Evolutionary conservation across 2,888 invertebrate species (phyloP).

Genomic region (Agrotis clavis): DNA sequence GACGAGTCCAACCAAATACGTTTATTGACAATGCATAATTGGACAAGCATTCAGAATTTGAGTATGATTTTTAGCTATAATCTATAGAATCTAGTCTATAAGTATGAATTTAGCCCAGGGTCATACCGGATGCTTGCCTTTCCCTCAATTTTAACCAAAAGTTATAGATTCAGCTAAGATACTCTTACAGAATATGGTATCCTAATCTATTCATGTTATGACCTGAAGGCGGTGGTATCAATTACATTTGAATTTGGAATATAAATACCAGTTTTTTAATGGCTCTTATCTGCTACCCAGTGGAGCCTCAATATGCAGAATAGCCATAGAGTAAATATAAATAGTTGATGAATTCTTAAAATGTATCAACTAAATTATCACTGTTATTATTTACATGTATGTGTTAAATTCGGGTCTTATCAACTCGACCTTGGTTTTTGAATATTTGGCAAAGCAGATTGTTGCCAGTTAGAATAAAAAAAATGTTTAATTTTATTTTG

Average conservation of each 20-base stretch:
- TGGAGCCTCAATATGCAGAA: neutral
- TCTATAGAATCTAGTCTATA: neutral
- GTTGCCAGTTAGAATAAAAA: constrained; percentile 11
- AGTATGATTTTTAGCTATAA: neutral
- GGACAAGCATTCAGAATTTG: neutral
- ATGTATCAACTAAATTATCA: neutral
- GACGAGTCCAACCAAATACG: neutral
- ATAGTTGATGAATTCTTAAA: neutral
- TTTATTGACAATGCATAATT: neutral
- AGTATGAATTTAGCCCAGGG: no score
- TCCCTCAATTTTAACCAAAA: no score
- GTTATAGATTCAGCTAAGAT: no score
- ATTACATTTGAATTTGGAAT: neutral
- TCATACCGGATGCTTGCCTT: no score
- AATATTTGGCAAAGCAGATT: constrained; percentile 7
- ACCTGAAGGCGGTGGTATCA: neutral
- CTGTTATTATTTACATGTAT: neutral
- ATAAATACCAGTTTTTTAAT: neutral
- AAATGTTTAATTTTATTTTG: neutral
- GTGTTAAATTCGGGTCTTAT: neutral
- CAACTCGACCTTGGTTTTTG: constrained; percentile 3
- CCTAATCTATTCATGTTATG: no score
- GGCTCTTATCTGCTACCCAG: neutral
- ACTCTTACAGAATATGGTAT: no score
- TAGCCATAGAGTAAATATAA: neutral